Evolutionary conservation across 2,888 invertebrate genomes (phyloP), one percentile per base, ranked within the genome.

Genomic region (Drosophila subsilvestris): DNA sequence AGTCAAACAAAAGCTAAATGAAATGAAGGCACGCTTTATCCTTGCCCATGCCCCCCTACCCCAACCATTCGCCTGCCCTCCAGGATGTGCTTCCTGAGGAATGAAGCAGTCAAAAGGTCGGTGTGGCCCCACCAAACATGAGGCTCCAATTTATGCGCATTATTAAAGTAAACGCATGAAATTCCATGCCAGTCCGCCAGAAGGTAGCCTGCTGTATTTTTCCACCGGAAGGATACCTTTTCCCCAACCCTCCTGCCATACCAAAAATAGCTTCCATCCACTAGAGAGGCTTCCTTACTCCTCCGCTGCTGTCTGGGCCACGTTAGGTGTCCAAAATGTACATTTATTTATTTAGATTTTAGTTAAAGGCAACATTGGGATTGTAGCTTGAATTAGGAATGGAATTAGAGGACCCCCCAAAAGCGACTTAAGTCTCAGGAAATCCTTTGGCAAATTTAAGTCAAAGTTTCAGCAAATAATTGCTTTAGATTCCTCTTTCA

Each of bases 111-210:
- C 86, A 86, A 82, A 83, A 76, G 86, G 83, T 76, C 80, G 37
- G 37, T n/a, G 37, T 14, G 1, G n/a, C 37, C 37, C 37, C 14
- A 37, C 32, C 72, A 59, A 76, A 50, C 49, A 50, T 44, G 73
- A 73, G 37, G 75, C 70, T 51, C 84, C 80, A 86, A 86, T 86
- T 86, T 86, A 86, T 86, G 89, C 86, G 89, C 86, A 89, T 86
- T 86, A 89, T 89, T 89, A 86, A 86, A 81, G 80, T 51, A 75
- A 85, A 86, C 80, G 84, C 86, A 78, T 80, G 87, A 76, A 74
- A 83, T 87, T 79, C 74, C 69, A 87, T 81, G 69, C 82, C 74
- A 69, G 66, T 25, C 17, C 6, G 12, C 17, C 51, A 29, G 69
- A 72, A 86, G 68, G 72, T 71, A 14, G 76, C 51, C 25, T 1